Evolutionary conservation across 2,888 invertebrate species (phyloP).

Genomic region (Ganaspis brasiliensis): DNA sequence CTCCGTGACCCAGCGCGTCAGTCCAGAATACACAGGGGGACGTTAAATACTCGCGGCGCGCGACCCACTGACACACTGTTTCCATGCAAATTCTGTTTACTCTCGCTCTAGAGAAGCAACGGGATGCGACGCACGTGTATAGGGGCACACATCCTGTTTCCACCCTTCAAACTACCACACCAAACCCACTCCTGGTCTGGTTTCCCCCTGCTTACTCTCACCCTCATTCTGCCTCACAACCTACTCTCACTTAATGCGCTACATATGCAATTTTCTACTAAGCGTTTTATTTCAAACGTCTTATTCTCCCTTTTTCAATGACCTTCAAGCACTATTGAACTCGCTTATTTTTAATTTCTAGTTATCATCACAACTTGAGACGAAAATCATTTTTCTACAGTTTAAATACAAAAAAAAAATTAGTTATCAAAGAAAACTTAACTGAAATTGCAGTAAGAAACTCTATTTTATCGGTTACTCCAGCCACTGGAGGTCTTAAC

Average conservation of each 20-base stretch:
- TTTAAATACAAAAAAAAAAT: too few species aligned
- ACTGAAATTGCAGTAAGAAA: too few species aligned
- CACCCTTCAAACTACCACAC: constrained; percentile 36
- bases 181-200: constrained; percentile 42
- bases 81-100: constrained; percentile 80
- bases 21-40: constrained; percentile 42
- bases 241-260: constrained; percentile 1
- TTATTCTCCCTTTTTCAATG: constrained; percentile 1
- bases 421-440: too few species aligned
- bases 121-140: constrained; percentile 56
- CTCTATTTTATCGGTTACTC: too few species aligned
- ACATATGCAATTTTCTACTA: constrained; percentile 37
- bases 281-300: neutral
- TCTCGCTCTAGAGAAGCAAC: constrained; percentile 67
- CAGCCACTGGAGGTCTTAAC: too few species aligned
- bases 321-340: neutral
- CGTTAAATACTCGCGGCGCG: constrained; percentile 59
- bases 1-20: constrained; percentile 22
- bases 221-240: constrained; percentile 46
- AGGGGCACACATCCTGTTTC: constrained; percentile 41
- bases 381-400: too few species aligned
- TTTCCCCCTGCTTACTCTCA: constrained; percentile 46
- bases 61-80: constrained; percentile 80
- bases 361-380: too few species aligned
- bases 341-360: too few species aligned